phyloP scores from a whole-genome alignment of 1,140 invertebrate species.

The Gryllus bimaculatus region DNA sequence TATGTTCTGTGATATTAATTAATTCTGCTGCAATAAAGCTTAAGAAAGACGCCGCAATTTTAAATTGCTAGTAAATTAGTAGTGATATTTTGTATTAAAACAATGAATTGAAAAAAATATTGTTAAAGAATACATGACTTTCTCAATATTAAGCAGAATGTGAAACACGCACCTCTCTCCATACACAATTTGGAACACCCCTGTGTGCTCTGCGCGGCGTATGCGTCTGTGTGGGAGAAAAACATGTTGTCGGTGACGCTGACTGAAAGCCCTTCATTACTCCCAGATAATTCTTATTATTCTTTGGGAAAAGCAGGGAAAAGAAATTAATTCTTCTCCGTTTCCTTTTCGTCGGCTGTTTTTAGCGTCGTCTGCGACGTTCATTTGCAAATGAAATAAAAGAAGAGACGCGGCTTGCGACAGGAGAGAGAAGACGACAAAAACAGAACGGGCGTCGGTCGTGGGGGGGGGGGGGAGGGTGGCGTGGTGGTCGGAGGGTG shows the following conservation, averaged over 20 bases:
- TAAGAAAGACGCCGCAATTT: no score
- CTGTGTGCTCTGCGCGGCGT: no score
- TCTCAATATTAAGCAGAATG: no score
- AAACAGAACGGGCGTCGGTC: background rate
- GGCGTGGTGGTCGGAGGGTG: background rate
- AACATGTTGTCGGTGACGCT: background rate
- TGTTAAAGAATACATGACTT: no score
- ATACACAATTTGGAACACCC: no score
- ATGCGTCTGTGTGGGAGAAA: background rate
- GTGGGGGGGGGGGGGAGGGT: no score
- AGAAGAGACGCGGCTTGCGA: background rate
- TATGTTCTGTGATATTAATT: no score
- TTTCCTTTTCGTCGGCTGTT: background rate
- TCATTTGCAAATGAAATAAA: conserved; percentile 6
- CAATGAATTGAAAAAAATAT: no score
- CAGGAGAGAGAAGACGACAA: background rate
- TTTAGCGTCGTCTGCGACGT: background rate
- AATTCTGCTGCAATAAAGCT: no score
- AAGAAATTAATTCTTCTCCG: conserved; percentile 5
- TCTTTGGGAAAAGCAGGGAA: background rate
- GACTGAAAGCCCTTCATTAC: background rate
- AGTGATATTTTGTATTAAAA: no score
- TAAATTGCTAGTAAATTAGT: no score
- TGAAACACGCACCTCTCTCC: no score
- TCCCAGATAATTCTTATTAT: background rate